These are phyloP conservation scores for Dicyrtomina minuta DNA, from an alignment of 2,888 invertebrate species.

Conservation along the genomic window DNA sequence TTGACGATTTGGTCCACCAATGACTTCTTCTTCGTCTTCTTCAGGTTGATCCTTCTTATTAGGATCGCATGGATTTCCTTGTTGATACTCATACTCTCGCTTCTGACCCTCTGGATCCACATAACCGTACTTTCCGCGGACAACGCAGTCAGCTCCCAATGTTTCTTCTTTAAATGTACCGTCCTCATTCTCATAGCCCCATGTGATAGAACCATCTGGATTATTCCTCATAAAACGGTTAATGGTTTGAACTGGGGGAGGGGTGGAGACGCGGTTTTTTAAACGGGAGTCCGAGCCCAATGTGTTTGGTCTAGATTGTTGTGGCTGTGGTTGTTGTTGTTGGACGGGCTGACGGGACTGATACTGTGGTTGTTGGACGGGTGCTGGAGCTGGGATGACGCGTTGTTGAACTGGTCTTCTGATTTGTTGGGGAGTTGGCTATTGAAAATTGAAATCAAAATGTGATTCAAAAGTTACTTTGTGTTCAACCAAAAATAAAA, in stretches of 20 bases:
- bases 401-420: slow-evolving; percentile 41
- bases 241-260: slow-evolving; percentile 52
- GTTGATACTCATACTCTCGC: slow-evolving; percentile 52
- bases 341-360: slow-evolving; percentile 20
- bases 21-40: slow-evolving; percentile 43
- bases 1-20: slow-evolving; percentile 25
- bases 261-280: slow-evolving; percentile 38
- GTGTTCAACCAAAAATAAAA: too few relatives aligned
- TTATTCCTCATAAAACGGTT: slow-evolving; percentile 51
- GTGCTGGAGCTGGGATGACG: slow-evolving; percentile 34
- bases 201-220: slow-evolving; percentile 51
- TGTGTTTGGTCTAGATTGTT: background rate
- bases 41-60: slow-evolving; percentile 51
- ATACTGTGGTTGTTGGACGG: slow-evolving; percentile 18
- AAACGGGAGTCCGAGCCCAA: slow-evolving; percentile 8
- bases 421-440: slow-evolving; percentile 40
- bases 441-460: background rate
- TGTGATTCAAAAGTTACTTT: background rate
- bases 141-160: slow-evolving; percentile 52
- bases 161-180: slow-evolving; percentile 54
- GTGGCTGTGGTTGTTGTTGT: slow-evolving; percentile 11
- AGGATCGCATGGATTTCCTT: slow-evolving; percentile 52
- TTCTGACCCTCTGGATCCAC: slow-evolving; percentile 53
- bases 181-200: slow-evolving; percentile 53
- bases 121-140: slow-evolving; percentile 53